Conservation (phyloP, 2,888 invertebrate species). For the Listrodromus nycthemerus region DNA sequence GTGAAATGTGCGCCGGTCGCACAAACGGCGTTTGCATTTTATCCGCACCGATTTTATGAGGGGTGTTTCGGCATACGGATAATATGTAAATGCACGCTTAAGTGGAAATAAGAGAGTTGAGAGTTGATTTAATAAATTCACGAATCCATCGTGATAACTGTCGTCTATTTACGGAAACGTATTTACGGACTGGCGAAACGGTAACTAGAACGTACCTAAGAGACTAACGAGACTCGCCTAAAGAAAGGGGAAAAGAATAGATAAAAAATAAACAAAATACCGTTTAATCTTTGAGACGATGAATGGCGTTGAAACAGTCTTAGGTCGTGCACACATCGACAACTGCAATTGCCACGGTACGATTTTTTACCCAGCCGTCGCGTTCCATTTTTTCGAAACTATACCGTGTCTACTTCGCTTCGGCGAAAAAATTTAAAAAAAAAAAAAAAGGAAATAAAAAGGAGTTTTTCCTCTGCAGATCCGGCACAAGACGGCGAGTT, state of each 20-base stretch:
- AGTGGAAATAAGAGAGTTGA: not conserved
- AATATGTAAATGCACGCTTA: slow-evolving; percentile 18
- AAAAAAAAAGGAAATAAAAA: not conserved
- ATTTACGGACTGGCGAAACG: slow-evolving; percentile 7
- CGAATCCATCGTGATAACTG: slow-evolving; percentile 12
- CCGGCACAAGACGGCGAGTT: slow-evolving; percentile 8
- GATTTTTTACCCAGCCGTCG: slow-evolving; percentile 13
- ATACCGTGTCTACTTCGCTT: slow-evolving; percentile 40
- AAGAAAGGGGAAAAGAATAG: not conserved
- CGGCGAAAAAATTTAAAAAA: slow-evolving; percentile 1
- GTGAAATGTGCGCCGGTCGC: not conserved
- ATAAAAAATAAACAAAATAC: not conserved
- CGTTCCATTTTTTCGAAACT: slow-evolving; percentile 36
- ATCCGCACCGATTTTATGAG: slow-evolving; percentile 14
- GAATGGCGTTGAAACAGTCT: slow-evolving; percentile 15
- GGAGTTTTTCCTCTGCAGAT: slow-evolving; percentile 19
- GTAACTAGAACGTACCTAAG: slow-evolving; percentile 30
- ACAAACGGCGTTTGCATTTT: slow-evolving; percentile 9
- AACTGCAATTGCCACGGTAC: not conserved
- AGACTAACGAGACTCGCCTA: not conserved
- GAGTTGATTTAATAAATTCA: not conserved
- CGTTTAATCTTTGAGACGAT: slow-evolving; percentile 25
- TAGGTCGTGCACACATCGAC: slow-evolving; percentile 9
- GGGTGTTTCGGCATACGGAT: not conserved
- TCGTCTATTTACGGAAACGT: slow-evolving; percentile 15